phyloP scores from a whole-genome alignment of 92 coral and sea anemone genomes.

The Zoanthus solanderi region DNA sequence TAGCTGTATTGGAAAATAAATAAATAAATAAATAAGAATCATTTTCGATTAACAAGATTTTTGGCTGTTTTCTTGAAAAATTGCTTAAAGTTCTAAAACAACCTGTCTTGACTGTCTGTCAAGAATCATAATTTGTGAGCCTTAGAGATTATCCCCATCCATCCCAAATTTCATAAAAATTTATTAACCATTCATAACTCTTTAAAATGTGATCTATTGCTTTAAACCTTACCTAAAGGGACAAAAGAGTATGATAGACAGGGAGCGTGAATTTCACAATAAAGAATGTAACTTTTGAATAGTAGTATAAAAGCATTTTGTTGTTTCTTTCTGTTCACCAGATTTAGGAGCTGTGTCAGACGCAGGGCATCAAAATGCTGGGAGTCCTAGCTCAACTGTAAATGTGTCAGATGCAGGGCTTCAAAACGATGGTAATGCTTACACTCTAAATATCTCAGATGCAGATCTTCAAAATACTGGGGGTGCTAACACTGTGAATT shows the following conservation, averaged over 20 bases:
- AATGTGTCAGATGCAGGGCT: constrained; percentile 7
- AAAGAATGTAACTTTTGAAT: constrained; percentile 26
- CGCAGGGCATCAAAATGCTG: not conserved
- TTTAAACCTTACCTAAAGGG: constrained; percentile 31
- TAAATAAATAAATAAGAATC: not conserved
- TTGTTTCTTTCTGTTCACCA: constrained; percentile 38
- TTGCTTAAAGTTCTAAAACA: constrained; percentile 33
- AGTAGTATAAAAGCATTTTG: constrained; percentile 20
- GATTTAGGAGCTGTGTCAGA: constrained; percentile 29
- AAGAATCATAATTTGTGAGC: constrained; percentile 19
- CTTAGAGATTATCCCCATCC: constrained; percentile 13
- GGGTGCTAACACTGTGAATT: not conserved
- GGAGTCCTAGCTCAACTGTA: not conserved
- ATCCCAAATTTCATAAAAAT: constrained; percentile 23
- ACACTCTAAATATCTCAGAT: not conserved
- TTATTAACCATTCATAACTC: constrained; percentile 21
- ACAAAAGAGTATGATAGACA: constrained; percentile 33
- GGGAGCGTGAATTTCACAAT: constrained; percentile 21
- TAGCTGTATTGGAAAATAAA: too few species aligned
- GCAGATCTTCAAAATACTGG: not conserved
- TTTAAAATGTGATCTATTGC: constrained; percentile 37
- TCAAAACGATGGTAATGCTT: not conserved
- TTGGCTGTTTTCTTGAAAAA: constrained; percentile 31
- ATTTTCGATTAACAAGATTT: constrained; percentile 18
- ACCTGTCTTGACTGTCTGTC: constrained; percentile 26